Base-by-base conservation (phyloP, 2,888 invertebrate genomes). In the Agriotes lineatus region DNA sequence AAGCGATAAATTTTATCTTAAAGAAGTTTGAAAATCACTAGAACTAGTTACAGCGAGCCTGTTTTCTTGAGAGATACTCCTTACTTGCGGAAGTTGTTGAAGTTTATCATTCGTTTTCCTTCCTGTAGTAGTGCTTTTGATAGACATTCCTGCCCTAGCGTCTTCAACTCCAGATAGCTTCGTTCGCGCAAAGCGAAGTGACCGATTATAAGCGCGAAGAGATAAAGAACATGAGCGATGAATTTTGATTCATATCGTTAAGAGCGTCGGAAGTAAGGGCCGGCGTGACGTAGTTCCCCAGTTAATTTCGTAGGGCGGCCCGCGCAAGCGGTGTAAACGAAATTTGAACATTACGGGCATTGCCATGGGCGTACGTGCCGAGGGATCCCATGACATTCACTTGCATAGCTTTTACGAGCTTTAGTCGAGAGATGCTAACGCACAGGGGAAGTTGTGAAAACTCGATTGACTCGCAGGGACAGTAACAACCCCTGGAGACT, bases 181-280 rank as follows among this genome's bases (percentile, higher is more conserved):
- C 18, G 52, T 33, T 50, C 7, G 18, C 10, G 52, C 33, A 52
- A 52, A 52, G 52, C 10, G 33, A 14, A 30, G 33, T 33, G 22
- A 18, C 52, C 33, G 30, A 52, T 52, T 52, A 52, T 48, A 52
- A 52, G 33, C 10, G 10, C 3, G 33, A 52, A 33, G 12, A 52
- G 52, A 52, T 52, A 52, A 33, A 52, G 19, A 33, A 16, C 18
- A 14, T 9, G 52, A 33, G 33, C 48, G 22, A 48, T 48, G 33
- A 52, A 52, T 33, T 33, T 52, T 30, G 52, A 52, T 52, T 33
- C 19, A 14, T 16, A 52, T 52, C 52, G 30, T 19, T 30, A 33
- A 6, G 52, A 48, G 52, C 30, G 52, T 52, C 52, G 52, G 52
- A 52, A 52, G 52, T 33, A 33, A 33, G 52, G n/a, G 33, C 18